Evolutionary conservation across 2,888 invertebrate species (phyloP), one percentile per base, ranked within the genome.

Genomic region (Volucella zonaria): DNA sequence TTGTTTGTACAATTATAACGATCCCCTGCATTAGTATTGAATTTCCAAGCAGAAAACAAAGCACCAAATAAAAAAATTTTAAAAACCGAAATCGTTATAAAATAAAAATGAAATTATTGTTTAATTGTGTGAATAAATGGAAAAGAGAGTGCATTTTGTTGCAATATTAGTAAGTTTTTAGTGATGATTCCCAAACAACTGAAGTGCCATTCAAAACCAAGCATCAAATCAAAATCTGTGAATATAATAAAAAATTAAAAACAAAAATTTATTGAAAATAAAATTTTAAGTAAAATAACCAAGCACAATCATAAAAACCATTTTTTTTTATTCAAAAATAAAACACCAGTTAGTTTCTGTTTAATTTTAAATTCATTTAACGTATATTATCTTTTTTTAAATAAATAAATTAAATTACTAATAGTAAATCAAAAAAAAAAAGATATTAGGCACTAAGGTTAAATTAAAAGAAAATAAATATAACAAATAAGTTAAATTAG

Each of bases 351-450:
- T 9, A 58, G 31, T 68, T 75, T 70, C 40, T 67, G 67, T 74
- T 75, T 51, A 74, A 18, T 66, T 85, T 71, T 47, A 31, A 45
- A 70, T 2, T 59, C 51, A 15, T 52, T 43, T 86, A 61, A 47
- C 40, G 43, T 86, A 82, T 82, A 86, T 86, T 86, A 77, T 81
- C 78, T 45, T 77, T 61, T 73, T 80, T 80, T 87, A 80, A 87
- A 88, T 88, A 71, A 88, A 88, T 88, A 88, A 89, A 85, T 86
- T 87, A 89, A 87, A 88, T 85, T 43, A 86, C 31, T 31, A 31
- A 31, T 31, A 31, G 31, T 31, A 31, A 31, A 31, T 31, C 31
- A 6, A 31, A 31, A 31, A 23, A 23, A 23, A 23, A 23, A 23
- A 23, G 23, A 23, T 23, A 75, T 79, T 86, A 79, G 78, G 77